Percentiles rank a stretch among this genome's conserved stretches.
These are phyloP conservation scores for Peromyscus maniculatus DNA, from an alignment of 2,113 vertebrate species.

Conservation along the genomic window DNA sequence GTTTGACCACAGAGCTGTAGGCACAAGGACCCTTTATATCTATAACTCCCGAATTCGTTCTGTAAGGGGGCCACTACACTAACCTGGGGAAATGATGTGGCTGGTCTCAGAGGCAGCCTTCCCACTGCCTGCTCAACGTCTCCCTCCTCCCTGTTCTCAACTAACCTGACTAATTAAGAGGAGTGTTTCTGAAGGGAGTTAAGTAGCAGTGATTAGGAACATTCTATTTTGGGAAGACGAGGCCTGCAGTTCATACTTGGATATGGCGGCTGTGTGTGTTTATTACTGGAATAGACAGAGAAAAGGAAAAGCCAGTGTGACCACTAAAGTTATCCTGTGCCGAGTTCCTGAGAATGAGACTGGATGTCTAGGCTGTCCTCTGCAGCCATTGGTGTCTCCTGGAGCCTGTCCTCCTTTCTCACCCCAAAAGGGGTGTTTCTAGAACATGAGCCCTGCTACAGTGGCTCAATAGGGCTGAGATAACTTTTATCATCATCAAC, in stretches of 20 bases:
- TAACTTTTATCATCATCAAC: conserved; percentile 85
- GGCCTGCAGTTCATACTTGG: neutral
- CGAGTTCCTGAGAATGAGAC: conserved; percentile 78
- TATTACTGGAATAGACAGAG: conserved; percentile 76
- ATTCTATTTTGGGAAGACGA: conserved; percentile 39
- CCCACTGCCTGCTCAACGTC: neutral
- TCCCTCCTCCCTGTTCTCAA: neutral
- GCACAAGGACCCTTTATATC: neutral
- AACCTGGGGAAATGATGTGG: neutral
- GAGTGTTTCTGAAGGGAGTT: conserved; percentile 14
- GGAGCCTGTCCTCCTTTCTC: conserved; percentile 80
- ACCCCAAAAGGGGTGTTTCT: conserved; percentile 72
- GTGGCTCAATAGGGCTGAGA: conserved; percentile 80
- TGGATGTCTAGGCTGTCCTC: conserved; percentile 75
- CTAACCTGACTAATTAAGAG: neutral
- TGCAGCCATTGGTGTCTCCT: conserved; percentile 81
- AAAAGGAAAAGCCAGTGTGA: conserved; percentile 77
- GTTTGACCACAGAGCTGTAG: accelerated
- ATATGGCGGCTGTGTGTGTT: neutral
- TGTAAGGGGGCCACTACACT: neutral
- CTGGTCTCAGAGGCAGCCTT: neutral
- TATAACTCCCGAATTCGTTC: neutral
- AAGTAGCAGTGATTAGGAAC: conserved; percentile 14
- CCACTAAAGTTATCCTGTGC: conserved; percentile 71
- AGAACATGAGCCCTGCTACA: conserved; percentile 77